Percentiles rank a stretch among this genome's conserved stretches.
phyloP scores from a whole-genome alignment of 2,113 vertebrate species.

The Capreolus pygargus region DNA sequence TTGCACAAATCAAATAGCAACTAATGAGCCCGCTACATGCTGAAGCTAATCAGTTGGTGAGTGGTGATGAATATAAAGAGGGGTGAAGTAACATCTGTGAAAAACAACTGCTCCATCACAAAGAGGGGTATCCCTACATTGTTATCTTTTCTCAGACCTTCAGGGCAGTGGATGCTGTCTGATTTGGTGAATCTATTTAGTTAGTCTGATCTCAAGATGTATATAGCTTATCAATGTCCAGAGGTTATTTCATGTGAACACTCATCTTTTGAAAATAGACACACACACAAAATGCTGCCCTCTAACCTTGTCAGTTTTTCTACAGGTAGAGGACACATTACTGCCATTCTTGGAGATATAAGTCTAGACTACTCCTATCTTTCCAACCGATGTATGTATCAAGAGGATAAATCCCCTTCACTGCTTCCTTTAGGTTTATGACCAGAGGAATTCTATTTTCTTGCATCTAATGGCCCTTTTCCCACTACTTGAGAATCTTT shows the following conservation, averaged over 20 bases:
- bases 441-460: not conserved
- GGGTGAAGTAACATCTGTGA: not conserved
- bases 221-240: not conserved
- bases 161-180: not conserved
- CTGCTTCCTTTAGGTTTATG: not conserved
- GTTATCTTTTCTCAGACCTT: not conserved
- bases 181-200: not conserved
- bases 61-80: not conserved
- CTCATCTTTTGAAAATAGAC: not conserved
- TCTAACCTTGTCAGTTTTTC: not conserved
- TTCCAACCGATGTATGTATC: not conserved
- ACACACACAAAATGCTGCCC: not conserved
- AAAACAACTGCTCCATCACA: not conserved
- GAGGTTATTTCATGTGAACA: not conserved
- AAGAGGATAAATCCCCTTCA: not conserved
- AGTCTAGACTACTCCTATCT: not conserved
- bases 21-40: not conserved
- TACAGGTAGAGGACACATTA: not conserved
- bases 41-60: not conserved
- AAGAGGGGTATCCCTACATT: rapidly evolving
- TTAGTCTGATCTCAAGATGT: not conserved
- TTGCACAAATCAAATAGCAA: not conserved
- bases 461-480: not conserved
- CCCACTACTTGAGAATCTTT: not conserved
- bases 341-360: not conserved